Percentiles rank a stretch among this genome's conserved stretches.
Conservation (phyloP, 2,888 invertebrate genomes). For the Microctonus brassicae region DNA sequence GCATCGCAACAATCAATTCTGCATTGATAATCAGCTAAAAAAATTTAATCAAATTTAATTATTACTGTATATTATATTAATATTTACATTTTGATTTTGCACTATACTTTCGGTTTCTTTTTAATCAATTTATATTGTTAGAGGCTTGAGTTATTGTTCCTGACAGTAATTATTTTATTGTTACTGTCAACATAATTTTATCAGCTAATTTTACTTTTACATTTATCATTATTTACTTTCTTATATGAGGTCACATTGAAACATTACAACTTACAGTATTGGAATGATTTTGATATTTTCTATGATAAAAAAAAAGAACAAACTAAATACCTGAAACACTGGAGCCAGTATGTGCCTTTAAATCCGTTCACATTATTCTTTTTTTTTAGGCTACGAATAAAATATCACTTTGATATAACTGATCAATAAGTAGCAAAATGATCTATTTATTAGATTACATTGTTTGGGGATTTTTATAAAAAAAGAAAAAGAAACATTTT, state of each 20-base stretch:
- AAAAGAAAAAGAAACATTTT: background rate
- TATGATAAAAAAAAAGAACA: background rate
- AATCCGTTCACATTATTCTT: background rate
- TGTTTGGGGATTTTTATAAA: background rate
- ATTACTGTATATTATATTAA: background rate
- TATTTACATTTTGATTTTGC: background rate
- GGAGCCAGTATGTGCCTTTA: constrained; percentile 29
- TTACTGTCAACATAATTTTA: background rate
- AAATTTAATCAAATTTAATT: background rate
- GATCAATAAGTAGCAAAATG: background rate
- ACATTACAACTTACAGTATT: constrained; percentile 33
- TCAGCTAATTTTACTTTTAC: background rate
- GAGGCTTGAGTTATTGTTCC: background rate
- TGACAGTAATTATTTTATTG: background rate
- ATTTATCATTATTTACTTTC: constrained; percentile 16
- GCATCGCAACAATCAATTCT: background rate
- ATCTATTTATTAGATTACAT: background rate
- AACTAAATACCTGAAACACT: background rate
- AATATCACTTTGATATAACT: background rate
- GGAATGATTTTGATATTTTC: constrained; percentile 4
- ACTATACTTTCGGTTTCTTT: background rate
- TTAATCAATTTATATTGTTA: background rate
- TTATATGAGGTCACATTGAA: constrained; percentile 20
- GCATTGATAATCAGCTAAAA: background rate
- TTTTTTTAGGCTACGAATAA: background rate